Evolutionary conservation across 2,113 vertebrate genomes (phyloP), one percentile per base, ranked within the genome.

Genomic region (Zonotrichia leucophrys): DNA sequence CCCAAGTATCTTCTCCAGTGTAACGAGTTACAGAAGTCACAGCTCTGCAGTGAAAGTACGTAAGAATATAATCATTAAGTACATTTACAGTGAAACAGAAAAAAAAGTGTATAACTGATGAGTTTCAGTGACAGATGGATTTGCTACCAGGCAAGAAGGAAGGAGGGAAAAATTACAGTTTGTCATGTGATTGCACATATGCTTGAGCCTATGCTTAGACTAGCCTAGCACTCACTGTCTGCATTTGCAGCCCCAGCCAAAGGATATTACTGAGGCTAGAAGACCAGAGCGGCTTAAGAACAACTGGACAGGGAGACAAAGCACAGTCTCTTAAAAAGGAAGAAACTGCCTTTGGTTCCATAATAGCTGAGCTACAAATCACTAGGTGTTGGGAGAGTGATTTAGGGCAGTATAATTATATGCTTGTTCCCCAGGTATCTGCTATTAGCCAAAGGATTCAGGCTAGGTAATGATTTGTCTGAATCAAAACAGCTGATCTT

Each of bases 101-200:
- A 75, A 75, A n/a, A 37, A 18, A 12, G 1, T 3, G 4, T 41
- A 6, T 30, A 72, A 66, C 27, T 31, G 30, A 7, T 0, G 2
- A 46, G 47, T 63, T 44, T 67, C 56, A 27, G 50, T 46, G 31
- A 49, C 41, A 74, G 69, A 44, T 73, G 59, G n/a, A 18, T 44
- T 64, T 70, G 8, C 11, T 41, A 69, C 31, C 35, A 44, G 0
- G 1, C 46, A 60, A 55, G 56, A 50, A 69, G 21, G 7, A 21
- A 52, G 20, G 10, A 59, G 7, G 41, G 5, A 66, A 66, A 81
- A 82, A 47, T 23, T 72, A 19, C 31, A 31, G 21, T 33, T 47
- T 93, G 14, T 77, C n/a, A 8, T 47, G 31, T 35, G 46, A 69
- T n/a, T 70, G 10, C 23, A 44, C 19, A 33, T 27, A 58, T 4